phyloP scores from a whole-genome alignment of 2,888 invertebrate species.

The Scaptomyza reducta region DNA sequence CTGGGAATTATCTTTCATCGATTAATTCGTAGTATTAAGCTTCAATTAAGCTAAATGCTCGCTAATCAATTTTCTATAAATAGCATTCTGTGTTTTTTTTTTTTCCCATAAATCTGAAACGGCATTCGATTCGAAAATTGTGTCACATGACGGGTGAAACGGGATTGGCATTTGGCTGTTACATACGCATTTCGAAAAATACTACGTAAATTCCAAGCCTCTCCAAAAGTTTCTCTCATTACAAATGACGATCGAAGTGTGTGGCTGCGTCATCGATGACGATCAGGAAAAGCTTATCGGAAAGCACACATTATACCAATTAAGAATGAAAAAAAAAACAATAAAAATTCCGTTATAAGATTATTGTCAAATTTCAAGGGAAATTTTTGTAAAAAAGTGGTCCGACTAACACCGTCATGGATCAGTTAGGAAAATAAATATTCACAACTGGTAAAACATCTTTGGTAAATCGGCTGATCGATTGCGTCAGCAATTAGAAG shows the following conservation, averaged over 20 bases:
- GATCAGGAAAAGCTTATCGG: background rate
- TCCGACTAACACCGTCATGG: background rate
- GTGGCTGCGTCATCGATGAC: constrained; percentile 14
- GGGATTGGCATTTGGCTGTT: constrained; percentile 10
- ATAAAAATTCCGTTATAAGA: constrained; percentile 1
- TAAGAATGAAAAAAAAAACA: background rate
- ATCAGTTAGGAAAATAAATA: background rate
- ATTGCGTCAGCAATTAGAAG: constrained; percentile 20
- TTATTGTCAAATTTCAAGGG: constrained; percentile 14
- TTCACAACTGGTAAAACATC: background rate
- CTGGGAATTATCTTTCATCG: background rate
- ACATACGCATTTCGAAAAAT: constrained; percentile 8
- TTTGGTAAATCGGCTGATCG: background rate
- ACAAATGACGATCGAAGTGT: background rate
- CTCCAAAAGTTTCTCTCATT: background rate
- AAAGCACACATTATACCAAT: background rate
- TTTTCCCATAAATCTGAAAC: constrained; percentile 2
- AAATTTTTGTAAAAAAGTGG: background rate
- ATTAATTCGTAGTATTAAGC: constrained; percentile 1
- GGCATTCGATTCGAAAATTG: background rate
- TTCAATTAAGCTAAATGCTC: background rate
- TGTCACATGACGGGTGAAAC: constrained; percentile 10
- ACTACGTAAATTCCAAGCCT: constrained; percentile 4
- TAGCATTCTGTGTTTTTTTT: constrained; percentile 6
- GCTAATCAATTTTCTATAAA: constrained; percentile 4